Base-by-base conservation (phyloP, 2,797 vertebrate species). In the Lepilemur ruficaudatus region DNA sequence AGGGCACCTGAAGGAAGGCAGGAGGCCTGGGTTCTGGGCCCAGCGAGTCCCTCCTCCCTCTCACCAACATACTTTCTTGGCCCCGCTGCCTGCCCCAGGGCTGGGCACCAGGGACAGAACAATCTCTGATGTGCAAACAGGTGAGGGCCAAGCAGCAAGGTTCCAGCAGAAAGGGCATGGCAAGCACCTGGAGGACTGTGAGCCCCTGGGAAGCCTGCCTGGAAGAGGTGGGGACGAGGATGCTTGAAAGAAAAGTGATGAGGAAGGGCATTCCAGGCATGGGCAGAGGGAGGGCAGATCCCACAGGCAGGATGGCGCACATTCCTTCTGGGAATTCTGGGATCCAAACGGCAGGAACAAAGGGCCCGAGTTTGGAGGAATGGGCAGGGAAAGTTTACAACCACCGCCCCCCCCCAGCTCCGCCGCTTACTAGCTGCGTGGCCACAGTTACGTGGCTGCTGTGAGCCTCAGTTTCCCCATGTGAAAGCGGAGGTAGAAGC, bases 191-290 rank as follows among this genome's bases (percentile, higher is more conserved):
- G 38, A 89, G 78, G 65, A 38, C 30, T 14, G 22, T 43, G 73
- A 65, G 69, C 65, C 76, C 30, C 89, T 17, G n/a, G 73, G 91
- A 89, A 82, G 91, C 55, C 94, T 97, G 57, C 96, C 75, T 87
- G 95, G 93, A 97, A 76, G 92, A 97, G 85, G 63, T 2, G 20
- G 69, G 83, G 41, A 41, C 10, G 43, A 89, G 55, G n/a, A 22
- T 20, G 52, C 75, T 69, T 52, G 35, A 67, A 46, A 90, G 70
- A 23, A 86, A 91, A 93, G 46, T 22, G 65, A 76, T 41, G 35
- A 93, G 59, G 65, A 92, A 91, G 55, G 18, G 12, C 15, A 50
- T 95, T 90, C 57, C 82, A 55, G 73, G 57, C 0, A 0, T 52
- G 73, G 30, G 38, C 38, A 10, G 52, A 0, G 35, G 61, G 78